phyloP scores from a whole-genome alignment of 2,888 invertebrate genomes.

The Phorcus lineatus region DNA sequence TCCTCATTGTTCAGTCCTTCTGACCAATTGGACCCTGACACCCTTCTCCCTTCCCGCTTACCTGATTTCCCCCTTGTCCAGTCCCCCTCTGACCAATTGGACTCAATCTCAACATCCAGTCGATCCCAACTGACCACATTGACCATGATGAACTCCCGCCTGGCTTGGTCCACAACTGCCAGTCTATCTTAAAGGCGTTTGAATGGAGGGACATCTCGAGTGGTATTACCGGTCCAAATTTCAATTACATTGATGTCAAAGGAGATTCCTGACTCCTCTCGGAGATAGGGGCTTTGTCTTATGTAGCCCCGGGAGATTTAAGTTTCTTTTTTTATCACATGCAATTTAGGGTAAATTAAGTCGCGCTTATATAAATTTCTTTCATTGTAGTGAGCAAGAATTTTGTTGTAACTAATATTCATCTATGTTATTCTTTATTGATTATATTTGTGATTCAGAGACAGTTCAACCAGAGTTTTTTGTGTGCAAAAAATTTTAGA shows the following conservation, averaged over 20 bases:
- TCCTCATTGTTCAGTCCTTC: no score
- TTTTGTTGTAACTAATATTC: no score
- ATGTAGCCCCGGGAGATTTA: no score
- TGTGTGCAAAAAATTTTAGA: no score
- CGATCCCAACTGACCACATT: background rate
- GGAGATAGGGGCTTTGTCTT: background rate
- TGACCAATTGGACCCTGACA: background rate
- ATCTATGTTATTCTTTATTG: no score
- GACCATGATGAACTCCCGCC: background rate
- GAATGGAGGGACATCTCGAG: background rate
- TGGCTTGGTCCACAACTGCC: background rate
- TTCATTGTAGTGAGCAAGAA: no score
- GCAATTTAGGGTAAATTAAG: no score
- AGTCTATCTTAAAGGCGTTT: conserved; percentile 3
- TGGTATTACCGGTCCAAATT: background rate
- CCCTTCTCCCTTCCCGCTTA: background rate
- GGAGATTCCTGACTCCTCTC: background rate
- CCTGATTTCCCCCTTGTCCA: background rate
- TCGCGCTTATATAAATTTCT: no score
- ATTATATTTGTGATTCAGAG: no score
- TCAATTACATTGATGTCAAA: background rate
- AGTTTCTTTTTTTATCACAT: no score
- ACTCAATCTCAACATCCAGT: background rate
- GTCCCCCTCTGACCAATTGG: background rate
- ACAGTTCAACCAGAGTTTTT: no score